Percentiles rank a stretch among this genome's conserved stretches.
Evolutionary conservation across 2,888 invertebrate genomes (phyloP).

Genomic region (Heteromurus nitidus): DNA sequence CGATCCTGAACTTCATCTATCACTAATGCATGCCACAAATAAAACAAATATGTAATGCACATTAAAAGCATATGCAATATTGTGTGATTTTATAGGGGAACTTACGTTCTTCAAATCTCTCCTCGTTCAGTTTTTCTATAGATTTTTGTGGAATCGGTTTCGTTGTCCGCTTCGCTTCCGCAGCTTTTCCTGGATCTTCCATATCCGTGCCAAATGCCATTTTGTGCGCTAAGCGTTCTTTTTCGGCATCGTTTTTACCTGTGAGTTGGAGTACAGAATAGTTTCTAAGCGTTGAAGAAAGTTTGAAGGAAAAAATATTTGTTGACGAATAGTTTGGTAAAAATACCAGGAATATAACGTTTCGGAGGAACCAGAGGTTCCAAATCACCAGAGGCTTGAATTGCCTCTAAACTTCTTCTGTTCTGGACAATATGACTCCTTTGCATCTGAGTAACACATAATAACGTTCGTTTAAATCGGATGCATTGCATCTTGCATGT

Average conservation of each 20-base stretch:
- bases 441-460: no score
- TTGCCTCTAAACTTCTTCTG: conserved; percentile 57
- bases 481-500: no score
- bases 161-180: not conserved
- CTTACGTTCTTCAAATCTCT: conserved; percentile 62
- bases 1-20: conserved; percentile 63
- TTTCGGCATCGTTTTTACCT: conserved; percentile 67
- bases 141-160: conserved; percentile 13
- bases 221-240: conserved; percentile 64
- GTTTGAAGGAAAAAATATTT: not conserved
- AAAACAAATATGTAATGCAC: not conserved
- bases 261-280: no score
- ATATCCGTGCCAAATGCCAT: conserved; percentile 69
- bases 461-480: no score
- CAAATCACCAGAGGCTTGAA: conserved; percentile 65
- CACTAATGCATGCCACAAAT: conserved; percentile 22
- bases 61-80: not conserved
- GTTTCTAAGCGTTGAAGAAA: no score
- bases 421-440: not conserved
- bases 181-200: conserved; percentile 3
- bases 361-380: conserved; percentile 36
- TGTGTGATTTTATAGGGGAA: not conserved
- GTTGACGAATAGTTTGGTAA: not conserved
- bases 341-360: conserved; percentile 26
- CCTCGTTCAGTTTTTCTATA: conserved; percentile 35